Conservation (phyloP, 2,888 invertebrate species). For the Brenthis daphne region DNA sequence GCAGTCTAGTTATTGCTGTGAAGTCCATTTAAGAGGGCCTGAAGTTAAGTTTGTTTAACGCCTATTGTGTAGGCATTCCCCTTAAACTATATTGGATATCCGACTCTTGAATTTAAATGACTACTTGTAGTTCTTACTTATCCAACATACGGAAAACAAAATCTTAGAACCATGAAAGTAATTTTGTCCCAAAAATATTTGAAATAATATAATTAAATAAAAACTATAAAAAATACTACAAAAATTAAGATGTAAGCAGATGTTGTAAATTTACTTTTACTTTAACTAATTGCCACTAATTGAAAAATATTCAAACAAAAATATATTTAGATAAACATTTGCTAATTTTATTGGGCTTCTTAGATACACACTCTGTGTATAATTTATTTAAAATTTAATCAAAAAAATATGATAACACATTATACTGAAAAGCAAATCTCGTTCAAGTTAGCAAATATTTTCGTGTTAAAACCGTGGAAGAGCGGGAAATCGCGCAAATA, state of each 20-base stretch:
- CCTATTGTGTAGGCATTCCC: conserved; percentile 34
- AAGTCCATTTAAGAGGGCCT: conserved; percentile 47
- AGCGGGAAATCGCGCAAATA: conserved; percentile 46
- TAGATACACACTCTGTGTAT: too few relatives aligned
- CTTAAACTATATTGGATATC: conserved; percentile 21
- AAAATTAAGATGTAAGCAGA: too few relatives aligned
- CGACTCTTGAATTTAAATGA: conserved; percentile 22
- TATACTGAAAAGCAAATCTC: conserved; percentile 24
- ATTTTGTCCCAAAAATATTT: conserved; percentile 16
- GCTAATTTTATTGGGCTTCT: too few relatives aligned
- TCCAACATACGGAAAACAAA: conserved; percentile 24
- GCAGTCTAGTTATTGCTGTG: conserved; percentile 65
- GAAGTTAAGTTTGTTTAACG: conserved; percentile 35
- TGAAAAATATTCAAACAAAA: too few relatives aligned
- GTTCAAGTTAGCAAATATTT: conserved; percentile 33
- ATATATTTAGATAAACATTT: too few relatives aligned
- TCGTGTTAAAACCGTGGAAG: conserved; percentile 29
- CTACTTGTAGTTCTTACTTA: conserved; percentile 1
- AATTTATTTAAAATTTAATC: too few relatives aligned
- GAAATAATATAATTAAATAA: too few relatives aligned
- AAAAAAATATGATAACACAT: too few relatives aligned
- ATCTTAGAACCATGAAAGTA: conserved; percentile 26
- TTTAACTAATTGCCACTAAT: too few relatives aligned
- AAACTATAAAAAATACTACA: too few relatives aligned
- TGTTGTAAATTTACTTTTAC: too few relatives aligned